A percentile compares a stretch with the other conserved stretches of the same genome.
Conservation (phyloP, 2,888 invertebrate species). For the Agonopterix heracliana region DNA sequence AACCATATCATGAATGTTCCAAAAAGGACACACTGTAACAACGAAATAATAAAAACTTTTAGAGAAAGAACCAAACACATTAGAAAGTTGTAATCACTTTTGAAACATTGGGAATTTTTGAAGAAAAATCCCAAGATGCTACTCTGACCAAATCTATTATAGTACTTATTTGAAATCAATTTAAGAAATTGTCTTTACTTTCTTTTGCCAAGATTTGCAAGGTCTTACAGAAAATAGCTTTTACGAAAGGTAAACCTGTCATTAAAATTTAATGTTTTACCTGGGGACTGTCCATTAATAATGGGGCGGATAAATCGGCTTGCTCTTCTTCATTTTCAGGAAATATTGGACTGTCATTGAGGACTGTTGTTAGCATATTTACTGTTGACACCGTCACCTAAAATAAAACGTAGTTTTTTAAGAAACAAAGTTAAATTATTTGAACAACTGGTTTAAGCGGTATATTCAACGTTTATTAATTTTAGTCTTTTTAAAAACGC, state of each 20-base stretch:
- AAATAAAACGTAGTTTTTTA: not conserved
- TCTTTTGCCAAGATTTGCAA: too few relatives aligned
- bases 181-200: too few relatives aligned
- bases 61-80: too few relatives aligned
- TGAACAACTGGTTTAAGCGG: not conserved
- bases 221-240: too few relatives aligned
- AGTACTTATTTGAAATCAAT: too few relatives aligned
- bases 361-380: slow-evolving; percentile 90
- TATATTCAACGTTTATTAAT: not conserved
- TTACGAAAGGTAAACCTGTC: not conserved
- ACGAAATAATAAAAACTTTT: slow-evolving; percentile 11
- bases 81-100: too few relatives aligned
- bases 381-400: slow-evolving; percentile 91
- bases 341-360: slow-evolving; percentile 90
- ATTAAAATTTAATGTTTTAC: slow-evolving; percentile 40
- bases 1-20: slow-evolving; percentile 97
- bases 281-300: slow-evolving; percentile 89
- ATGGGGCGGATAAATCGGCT: slow-evolving; percentile 80
- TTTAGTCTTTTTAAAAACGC: not conserved
- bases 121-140: too few relatives aligned
- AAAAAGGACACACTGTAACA: slow-evolving; percentile 89
- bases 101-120: too few relatives aligned
- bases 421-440: not conserved
- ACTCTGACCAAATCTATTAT: too few relatives aligned
- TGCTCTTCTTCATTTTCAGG: slow-evolving; percentile 86